Evolutionary conservation across 2,797 vertebrate species (phyloP).

Genomic region (Coreius guichenoti): DNA sequence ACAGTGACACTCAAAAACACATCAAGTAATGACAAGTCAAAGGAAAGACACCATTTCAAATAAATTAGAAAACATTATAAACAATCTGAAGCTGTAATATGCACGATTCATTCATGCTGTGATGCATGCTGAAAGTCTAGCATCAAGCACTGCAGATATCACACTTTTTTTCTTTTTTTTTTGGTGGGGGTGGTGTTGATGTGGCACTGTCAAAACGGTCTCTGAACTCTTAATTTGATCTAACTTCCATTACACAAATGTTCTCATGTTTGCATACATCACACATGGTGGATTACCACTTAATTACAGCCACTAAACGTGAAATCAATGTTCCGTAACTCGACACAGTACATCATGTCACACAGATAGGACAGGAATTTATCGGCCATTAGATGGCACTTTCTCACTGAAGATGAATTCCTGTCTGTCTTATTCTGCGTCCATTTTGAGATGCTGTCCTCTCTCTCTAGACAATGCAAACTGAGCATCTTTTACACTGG

Average conservation of each 20-base stretch:
- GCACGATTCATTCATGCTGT: neutral
- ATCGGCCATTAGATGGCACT: conserved; percentile 80
- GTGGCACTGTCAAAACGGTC: neutral
- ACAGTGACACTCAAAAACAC: neutral
- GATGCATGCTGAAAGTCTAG: conserved; percentile 2
- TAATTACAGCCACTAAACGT: neutral
- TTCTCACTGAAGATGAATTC: conserved; percentile 71
- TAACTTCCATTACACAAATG: conserved; percentile 16
- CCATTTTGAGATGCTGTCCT: conserved; percentile 29
- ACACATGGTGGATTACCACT: neutral
- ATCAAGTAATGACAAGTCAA: neutral
- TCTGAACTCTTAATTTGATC: conserved; percentile 2
- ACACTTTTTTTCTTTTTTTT: neutral
- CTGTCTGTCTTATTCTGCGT: neutral
- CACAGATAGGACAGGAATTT: neutral
- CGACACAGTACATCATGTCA: neutral
- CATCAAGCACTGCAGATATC: neutral
- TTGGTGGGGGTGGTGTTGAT: neutral
- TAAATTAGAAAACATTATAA: neutral
- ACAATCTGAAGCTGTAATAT: conserved; percentile 2
- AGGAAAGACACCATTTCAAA: neutral
- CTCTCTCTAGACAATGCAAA: conserved; percentile 9
- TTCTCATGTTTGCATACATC: conserved; percentile 7
- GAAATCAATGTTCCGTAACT: conserved; percentile 15
- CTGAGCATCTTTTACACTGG: conserved; percentile 18